A percentile compares a stretch with the other conserved stretches of the same genome.
Conservation (phyloP, 2,888 invertebrate genomes). For the Agrotis ipsilon region DNA sequence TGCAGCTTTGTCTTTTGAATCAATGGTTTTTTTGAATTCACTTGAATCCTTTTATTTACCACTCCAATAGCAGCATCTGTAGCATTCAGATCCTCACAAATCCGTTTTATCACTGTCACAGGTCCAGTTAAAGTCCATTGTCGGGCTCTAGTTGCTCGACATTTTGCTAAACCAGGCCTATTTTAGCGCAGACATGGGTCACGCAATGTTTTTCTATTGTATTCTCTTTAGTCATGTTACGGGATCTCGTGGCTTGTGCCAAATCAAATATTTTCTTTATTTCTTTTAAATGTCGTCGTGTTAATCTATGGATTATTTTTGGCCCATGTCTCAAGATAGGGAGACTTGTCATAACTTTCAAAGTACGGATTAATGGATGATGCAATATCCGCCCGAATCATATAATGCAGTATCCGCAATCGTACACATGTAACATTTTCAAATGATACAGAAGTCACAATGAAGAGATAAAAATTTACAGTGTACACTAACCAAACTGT, state of each 20-base stretch:
- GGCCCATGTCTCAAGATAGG: too few relatives aligned
- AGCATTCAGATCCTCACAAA: not conserved
- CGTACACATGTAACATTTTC: constrained; percentile 19
- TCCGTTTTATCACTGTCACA: not conserved
- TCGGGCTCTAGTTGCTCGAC: too few relatives aligned
- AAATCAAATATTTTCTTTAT: too few relatives aligned
- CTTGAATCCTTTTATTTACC: not conserved
- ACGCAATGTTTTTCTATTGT: too few relatives aligned
- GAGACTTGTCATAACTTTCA: too few relatives aligned
- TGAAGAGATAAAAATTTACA: constrained; percentile 52
- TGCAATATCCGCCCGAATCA: not conserved
- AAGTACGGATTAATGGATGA: not conserved
- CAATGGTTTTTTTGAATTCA: not conserved
- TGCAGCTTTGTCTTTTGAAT: not conserved
- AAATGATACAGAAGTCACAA: constrained; percentile 31
- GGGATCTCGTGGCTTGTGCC: too few relatives aligned
- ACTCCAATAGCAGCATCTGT: not conserved
- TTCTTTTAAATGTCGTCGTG: too few relatives aligned
- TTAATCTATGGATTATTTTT: too few relatives aligned
- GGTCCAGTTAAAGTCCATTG: too few relatives aligned
- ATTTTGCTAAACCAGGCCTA: too few relatives aligned
- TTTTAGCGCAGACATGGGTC: too few relatives aligned
- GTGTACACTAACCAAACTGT: constrained; percentile 37
- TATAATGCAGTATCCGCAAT: constrained; percentile 16
- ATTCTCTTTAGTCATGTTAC: too few relatives aligned